These are phyloP conservation scores for Oxygymnocypris stewartii DNA, from an alignment of 2,113 vertebrate genomes.

Conservation along the genomic window DNA sequence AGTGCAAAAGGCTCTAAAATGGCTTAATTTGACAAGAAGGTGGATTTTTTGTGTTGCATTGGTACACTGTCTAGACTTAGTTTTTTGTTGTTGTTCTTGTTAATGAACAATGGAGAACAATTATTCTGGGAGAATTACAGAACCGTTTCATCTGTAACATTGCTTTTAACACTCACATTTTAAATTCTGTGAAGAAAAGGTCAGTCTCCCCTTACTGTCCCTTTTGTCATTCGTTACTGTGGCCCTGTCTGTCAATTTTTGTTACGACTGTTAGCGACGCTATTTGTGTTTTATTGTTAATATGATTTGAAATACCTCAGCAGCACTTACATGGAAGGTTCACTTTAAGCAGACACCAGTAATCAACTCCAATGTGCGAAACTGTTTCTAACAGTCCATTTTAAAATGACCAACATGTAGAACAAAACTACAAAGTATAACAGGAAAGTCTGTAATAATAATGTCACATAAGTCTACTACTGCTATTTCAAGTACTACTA, in stretches of 20 bases:
- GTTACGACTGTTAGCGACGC: not conserved
- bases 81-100: not conserved
- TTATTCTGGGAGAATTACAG: constrained; percentile 5
- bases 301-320: constrained; percentile 87
- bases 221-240: constrained; percentile 11
- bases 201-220: not conserved
- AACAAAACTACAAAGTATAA: constrained; percentile 59
- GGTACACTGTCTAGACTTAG: not conserved
- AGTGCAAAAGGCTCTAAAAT: constrained; percentile 10
- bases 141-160: not conserved
- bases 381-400: constrained; percentile 74
- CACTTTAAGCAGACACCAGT: constrained; percentile 79
- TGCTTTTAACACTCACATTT: constrained; percentile 3
- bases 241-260: not conserved
- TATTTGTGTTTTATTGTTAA: constrained; percentile 74
- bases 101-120: not conserved
- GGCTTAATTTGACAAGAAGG: not conserved
- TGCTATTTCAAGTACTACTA: constrained; percentile 80
- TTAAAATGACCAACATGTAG: constrained; percentile 57
- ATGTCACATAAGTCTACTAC: constrained; percentile 74
- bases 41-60: not conserved
- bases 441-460: constrained; percentile 53
- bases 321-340: constrained; percentile 86
- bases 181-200: not conserved
- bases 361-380: constrained; percentile 86